Conservation (phyloP, 2,888 invertebrate species). For the Notodonta ziczac region DNA sequence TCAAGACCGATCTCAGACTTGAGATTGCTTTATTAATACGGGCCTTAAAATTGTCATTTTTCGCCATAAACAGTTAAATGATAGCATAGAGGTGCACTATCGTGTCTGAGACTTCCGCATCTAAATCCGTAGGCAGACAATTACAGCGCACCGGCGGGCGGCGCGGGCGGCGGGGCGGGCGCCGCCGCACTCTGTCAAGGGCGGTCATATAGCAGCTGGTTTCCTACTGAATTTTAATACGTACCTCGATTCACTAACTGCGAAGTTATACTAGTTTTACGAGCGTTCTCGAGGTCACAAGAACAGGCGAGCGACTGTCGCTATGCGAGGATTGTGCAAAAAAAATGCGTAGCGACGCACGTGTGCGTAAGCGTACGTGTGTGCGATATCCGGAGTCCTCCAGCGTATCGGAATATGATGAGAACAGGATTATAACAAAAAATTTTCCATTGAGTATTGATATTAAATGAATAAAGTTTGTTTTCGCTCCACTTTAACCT, state of each 20-base stretch:
- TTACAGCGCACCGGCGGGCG: constrained; percentile 37
- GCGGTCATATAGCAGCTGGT: constrained; percentile 70
- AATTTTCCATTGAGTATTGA: no score
- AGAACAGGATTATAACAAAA: no score
- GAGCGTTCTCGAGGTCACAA: constrained; percentile 65
- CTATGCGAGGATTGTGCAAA: constrained; percentile 35
- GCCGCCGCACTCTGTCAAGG: constrained; percentile 66
- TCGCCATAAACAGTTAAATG: background rate
- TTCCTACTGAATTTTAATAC: constrained; percentile 74
- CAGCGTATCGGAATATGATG: background rate
- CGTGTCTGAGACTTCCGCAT: constrained; percentile 1
- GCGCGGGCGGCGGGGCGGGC: constrained; percentile 16
- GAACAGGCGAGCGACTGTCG: constrained; percentile 32
- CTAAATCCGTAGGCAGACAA: constrained; percentile 20
- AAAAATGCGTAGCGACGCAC: constrained; percentile 12
- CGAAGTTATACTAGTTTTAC: constrained; percentile 62
- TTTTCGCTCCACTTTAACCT: no score
- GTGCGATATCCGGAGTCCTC: constrained; percentile 5
- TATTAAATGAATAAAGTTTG: no score
- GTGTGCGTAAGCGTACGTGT: background rate
- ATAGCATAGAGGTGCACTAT: background rate
- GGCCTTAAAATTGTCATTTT: background rate
- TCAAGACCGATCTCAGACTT: no score
- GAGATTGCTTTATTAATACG: no score
- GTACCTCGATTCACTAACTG: constrained; percentile 57